These are phyloP conservation scores for Aromia moschata DNA, from an alignment of 2,888 invertebrate species.

Conservation along the genomic window DNA sequence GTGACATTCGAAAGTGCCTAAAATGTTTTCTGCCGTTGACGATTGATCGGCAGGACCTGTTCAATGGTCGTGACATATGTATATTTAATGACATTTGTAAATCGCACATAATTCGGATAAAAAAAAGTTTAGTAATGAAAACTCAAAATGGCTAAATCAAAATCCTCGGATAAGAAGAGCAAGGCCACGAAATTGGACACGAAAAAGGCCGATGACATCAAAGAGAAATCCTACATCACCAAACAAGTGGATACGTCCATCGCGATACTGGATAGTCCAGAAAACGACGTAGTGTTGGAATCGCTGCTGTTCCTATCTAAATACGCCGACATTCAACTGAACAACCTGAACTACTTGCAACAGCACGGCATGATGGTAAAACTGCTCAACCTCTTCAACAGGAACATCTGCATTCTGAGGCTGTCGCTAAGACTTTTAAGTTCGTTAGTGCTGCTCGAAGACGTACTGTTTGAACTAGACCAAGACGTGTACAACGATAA, in stretches of 20 bases:
- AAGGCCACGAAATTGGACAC: conserved; percentile 30
- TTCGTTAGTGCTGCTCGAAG: conserved; percentile 44
- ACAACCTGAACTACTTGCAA: conserved; percentile 47
- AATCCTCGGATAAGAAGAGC: neutral
- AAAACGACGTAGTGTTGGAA: conserved; percentile 51
- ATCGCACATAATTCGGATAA: no score
- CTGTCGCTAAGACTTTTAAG: conserved; percentile 48
- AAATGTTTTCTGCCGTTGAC: no score
- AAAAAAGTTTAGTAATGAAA: no score
- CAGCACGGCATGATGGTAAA: conserved; percentile 47
- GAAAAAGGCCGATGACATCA: conserved; percentile 41
- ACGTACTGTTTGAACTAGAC: conserved; percentile 48
- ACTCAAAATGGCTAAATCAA: neutral
- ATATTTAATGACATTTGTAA: no score
- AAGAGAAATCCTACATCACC: conserved; percentile 50
- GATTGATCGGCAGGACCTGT: no score
- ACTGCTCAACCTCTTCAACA: conserved; percentile 45
- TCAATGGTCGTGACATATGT: no score
- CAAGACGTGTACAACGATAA: conserved; percentile 48
- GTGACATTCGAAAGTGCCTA: no score
- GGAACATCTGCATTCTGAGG: conserved; percentile 51
- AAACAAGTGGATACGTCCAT: conserved; percentile 54
- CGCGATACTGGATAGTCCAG: conserved; percentile 49
- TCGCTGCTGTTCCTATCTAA: conserved; percentile 52
- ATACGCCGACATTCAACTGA: conserved; percentile 50